Evolutionary conservation across 2,113 vertebrate species (phyloP), one percentile per base, ranked within the genome.

Genomic region (Pipra filicauda): DNA sequence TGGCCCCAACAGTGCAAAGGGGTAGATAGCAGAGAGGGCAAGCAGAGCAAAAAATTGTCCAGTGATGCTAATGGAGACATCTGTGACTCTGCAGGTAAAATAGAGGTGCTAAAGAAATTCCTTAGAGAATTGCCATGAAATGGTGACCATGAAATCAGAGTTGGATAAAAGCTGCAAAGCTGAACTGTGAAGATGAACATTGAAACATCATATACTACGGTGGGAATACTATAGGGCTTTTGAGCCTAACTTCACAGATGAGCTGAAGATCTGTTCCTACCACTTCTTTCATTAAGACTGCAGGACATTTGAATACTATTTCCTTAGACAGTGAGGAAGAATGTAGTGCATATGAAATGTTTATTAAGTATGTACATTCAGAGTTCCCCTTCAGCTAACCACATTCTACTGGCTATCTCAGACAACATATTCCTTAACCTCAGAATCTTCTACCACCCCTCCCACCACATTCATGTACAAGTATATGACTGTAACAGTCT

Each of bases 11-110:
- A 82, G 61, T 65, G 69, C 65, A 77, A 93, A 93, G 57, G 65
- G 46, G 80, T 91, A 91, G 76, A 41, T 79, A 93, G 65, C 70
- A 91, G 73, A 93, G 85, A 91, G 76, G 73, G 80, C 83, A 94
- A 89, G 31, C 44, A 75, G 61, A 89, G 49, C 61, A 93, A 92
- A 93, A 93, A 73, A 74, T 30, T 87, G 67, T 71, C 91, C 62
- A 70, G n/a, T 78, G 65, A 87, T 43, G 43, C 6, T 75, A 80
- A 84, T 7, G 15, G 78, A 89, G n/a, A 72, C 11, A 84, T 43
- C 37, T 55, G 35, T 75, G 73, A 61, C 37, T 67, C 65, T 78
- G 48, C 48, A 74, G 80, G 18, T 81, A 41, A 84, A 74, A 90
- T n/a, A 74, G 30, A 84, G n/a, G 10, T 65, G 35, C 26, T 89